Evolutionary conservation across 2,888 invertebrate genomes (phyloP).

Genomic region (Dicyrtomina minuta): DNA sequence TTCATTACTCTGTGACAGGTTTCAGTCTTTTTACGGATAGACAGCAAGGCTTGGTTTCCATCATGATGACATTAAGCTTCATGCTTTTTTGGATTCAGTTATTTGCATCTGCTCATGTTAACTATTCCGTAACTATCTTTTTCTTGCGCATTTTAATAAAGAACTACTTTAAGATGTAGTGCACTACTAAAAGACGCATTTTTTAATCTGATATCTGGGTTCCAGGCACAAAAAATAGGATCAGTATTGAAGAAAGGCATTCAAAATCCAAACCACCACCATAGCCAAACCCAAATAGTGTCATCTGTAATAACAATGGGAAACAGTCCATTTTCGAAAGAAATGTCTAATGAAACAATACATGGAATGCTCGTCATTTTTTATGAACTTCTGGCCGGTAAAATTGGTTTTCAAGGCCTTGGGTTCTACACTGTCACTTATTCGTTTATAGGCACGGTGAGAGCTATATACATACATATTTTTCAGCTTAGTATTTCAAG

Average conservation of each 20-base stretch:
- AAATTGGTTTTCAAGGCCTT: conserved; percentile 25
- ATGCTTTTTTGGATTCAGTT: background rate
- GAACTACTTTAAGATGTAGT: too few species aligned
- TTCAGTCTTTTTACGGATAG: background rate
- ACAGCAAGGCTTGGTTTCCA: too few species aligned
- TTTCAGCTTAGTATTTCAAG: too few species aligned
- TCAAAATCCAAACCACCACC: background rate
- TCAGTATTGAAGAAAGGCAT: background rate
- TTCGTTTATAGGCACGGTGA: conserved; percentile 32
- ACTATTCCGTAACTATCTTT: background rate
- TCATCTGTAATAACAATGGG: too few species aligned
- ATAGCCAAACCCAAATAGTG: too few species aligned
- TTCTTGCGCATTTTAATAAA: too few species aligned
- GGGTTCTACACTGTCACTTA: conserved; percentile 29
- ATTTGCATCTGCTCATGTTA: background rate
- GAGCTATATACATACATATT: background rate
- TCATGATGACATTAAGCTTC: background rate
- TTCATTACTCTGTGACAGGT: conserved; percentile 10
- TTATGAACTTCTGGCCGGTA: conserved; percentile 6
- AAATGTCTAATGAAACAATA: conserved; percentile 3
- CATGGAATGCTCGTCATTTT: conserved; percentile 23
- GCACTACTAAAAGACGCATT: too few species aligned
- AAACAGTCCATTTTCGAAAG: background rate
- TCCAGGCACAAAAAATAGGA: background rate
- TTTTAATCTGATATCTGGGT: too few species aligned